A percentile compares a stretch with the other conserved stretches of the same genome.
phyloP scores from a whole-genome alignment of 2,888 invertebrate species.

The Dicyrtoma fusca region DNA sequence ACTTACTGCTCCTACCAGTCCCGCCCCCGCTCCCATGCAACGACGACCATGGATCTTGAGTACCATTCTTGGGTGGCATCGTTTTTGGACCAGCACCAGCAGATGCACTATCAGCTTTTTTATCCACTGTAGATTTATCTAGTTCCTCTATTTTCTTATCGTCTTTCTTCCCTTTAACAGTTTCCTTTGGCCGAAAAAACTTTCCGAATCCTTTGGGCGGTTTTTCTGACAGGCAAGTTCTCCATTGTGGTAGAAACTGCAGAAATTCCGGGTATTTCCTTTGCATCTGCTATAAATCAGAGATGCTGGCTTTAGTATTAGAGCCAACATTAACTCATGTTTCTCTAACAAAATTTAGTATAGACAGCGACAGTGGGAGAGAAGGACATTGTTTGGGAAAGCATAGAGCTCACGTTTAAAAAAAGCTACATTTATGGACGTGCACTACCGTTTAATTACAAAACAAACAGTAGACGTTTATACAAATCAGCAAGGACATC shows the following conservation, averaged over 20 bases:
- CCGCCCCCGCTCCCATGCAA: slow-evolving; percentile 54
- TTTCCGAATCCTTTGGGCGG: slow-evolving; percentile 94
- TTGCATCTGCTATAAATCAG: slow-evolving; percentile 36
- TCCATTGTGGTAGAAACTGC: slow-evolving; percentile 47
- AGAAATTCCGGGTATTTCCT: slow-evolving; percentile 48
- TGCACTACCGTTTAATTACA: too few species aligned
- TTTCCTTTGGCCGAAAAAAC: slow-evolving; percentile 72
- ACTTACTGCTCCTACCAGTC: slow-evolving; percentile 44
- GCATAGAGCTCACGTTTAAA: too few species aligned
- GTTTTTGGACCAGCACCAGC: slow-evolving; percentile 16
- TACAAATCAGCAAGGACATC: too few species aligned
- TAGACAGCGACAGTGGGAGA: neutral
- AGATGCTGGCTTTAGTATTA: too few species aligned
- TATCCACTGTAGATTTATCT: slow-evolving; percentile 1
- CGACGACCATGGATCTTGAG: slow-evolving; percentile 51
- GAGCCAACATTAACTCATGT: too few species aligned
- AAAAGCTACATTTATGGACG: too few species aligned
- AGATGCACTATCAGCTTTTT: slow-evolving; percentile 8
- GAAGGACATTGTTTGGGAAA: too few species aligned
- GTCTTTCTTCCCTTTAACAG: slow-evolving; percentile 57
- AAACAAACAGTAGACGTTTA: too few species aligned
- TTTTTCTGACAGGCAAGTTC: slow-evolving; percentile 63
- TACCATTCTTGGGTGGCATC: slow-evolving; percentile 38
- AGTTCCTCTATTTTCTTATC: slow-evolving; percentile 55
- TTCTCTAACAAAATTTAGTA: neutral